Base-by-base conservation (phyloP, 2,888 invertebrate genomes). In the Ypsolopha scabrella region DNA sequence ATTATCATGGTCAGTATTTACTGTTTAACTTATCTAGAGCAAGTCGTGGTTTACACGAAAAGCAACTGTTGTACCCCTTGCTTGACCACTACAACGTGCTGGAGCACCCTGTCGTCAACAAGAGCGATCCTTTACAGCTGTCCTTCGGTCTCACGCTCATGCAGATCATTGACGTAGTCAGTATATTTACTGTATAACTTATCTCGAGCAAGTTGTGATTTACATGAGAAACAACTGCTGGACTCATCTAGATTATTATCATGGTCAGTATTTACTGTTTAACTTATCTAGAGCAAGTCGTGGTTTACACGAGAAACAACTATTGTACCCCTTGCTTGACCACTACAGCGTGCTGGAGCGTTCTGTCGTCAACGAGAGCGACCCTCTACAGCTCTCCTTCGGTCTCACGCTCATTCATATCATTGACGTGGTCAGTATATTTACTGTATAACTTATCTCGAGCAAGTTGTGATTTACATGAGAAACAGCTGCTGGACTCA, bases 111-210 rank as follows among this genome's bases (percentile, higher is more conserved):
- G 96, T 96, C 80, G 93, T 94, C 86, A 97, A 96, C 90, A 96
- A 97, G 90, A 95, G 96, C 87, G 96, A 97, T 87, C 95, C 96
- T 76, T 91, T 97, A 79, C 93, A 94, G 89, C 92, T 97, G 86
- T 96, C 94, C 89, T 96, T 97, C 89, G 96, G 96, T 87, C 93
- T 97, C 88, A 97, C 96, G 79, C 92, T 97, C 86, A 96, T 96
- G 95, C 97, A 97, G 91, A 97, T 97, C 88, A 97, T 97, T 86
- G 96, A 97, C 90, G 96, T 97, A 92, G 96, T 96, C 89, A n/a
- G n/a, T n/a, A n/a, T n/a, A n/a, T n/a, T n/a, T n/a, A n/a, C n/a
- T n/a, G n/a, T n/a, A n/a, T n/a, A n/a, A n/a, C n/a, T n/a, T n/a
- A n/a, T n/a, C n/a, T n/a, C n/a, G n/a, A n/a, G n/a, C n/a, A n/a